phyloP scores from a whole-genome alignment of 2,797 vertebrate genomes.

The Malurus leucopterus region DNA sequence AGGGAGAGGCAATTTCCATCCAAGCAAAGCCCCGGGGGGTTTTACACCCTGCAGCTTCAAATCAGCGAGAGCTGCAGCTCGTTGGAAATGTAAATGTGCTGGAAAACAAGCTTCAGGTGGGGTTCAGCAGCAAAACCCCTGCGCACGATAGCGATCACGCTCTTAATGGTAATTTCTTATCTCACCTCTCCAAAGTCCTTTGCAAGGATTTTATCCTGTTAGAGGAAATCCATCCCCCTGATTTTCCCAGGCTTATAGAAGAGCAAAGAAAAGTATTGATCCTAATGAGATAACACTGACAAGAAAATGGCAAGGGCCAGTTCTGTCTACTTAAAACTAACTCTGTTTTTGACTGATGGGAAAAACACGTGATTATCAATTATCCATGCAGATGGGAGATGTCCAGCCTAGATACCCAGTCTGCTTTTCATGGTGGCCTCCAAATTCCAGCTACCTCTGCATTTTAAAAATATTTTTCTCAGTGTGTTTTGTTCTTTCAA shows the following conservation, averaged over 20 bases:
- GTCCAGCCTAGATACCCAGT: not conserved
- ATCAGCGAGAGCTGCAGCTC: not conserved
- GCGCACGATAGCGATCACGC: not conserved
- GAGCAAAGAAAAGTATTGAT: constrained; percentile 39
- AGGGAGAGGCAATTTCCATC: not conserved
- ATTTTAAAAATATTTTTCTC: not conserved
- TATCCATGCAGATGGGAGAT: not conserved
- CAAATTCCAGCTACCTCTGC: not conserved
- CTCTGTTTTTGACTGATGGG: not conserved
- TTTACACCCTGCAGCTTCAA: not conserved
- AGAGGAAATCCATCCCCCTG: constrained; percentile 36
- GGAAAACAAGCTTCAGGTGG: not conserved
- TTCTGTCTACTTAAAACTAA: not conserved
- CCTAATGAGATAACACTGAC: not conserved
- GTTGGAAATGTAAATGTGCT: constrained; percentile 9
- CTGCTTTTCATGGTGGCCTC: not conserved
- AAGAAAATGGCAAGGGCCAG: not conserved
- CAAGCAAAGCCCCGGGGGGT: not conserved
- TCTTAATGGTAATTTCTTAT: constrained; percentile 46
- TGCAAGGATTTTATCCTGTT: constrained; percentile 23
- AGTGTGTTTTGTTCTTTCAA: not conserved
- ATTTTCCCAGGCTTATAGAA: constrained; percentile 25
- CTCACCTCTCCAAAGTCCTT: constrained; percentile 37
- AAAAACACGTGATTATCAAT: not conserved
- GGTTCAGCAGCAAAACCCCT: not conserved